A percentile compares a stretch with the other conserved stretches of the same genome.
Conservation (phyloP, 2,113 vertebrate species). For the Trinectes maculatus region DNA sequence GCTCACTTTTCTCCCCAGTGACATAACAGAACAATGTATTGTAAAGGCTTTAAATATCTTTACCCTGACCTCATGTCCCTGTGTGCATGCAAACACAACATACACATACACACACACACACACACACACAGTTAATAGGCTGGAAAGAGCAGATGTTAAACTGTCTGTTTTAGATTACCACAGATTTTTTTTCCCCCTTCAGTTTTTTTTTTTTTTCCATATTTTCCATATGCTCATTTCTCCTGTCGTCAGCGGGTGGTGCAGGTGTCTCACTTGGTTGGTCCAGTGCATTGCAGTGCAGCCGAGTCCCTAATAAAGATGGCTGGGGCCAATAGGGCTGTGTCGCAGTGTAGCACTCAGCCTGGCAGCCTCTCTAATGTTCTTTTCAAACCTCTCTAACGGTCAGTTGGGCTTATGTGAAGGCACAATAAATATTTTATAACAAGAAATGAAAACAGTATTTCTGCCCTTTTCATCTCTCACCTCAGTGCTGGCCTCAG, state of each 20-base stretch:
- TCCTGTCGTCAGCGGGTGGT: conserved; percentile 25
- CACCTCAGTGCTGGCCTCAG: conserved; percentile 55
- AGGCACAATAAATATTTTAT: conserved; percentile 82
- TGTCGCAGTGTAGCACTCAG: conserved; percentile 50
- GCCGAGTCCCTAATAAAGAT: conserved; percentile 66
- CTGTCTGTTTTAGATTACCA: conserved; percentile 55
- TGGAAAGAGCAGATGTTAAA: conserved; percentile 53
- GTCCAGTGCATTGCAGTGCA: conserved; percentile 52
- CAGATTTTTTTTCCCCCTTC: neutral
- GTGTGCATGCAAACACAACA: conserved; percentile 27
- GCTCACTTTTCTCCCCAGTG: conserved; percentile 62
- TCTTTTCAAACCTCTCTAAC: conserved; percentile 69
- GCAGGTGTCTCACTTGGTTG: conserved; percentile 67
- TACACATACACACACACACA: conserved; percentile 33
- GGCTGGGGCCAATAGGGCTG: conserved; percentile 57
- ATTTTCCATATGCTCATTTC: conserved; percentile 51
- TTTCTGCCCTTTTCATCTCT: conserved; percentile 77
- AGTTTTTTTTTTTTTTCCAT: too few relatives aligned
- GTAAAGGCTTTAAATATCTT: conserved; percentile 76
- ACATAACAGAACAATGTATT: conserved; percentile 76
- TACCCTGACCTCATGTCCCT: conserved; percentile 75
- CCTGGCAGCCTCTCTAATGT: conserved; percentile 59
- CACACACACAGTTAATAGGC: conserved; percentile 19
- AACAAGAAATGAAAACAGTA: conserved; percentile 78
- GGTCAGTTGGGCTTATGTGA: conserved; percentile 73